These are phyloP conservation scores for Xiphorhynchus erythropygius DNA, from an alignment of 2,797 vertebrate species.

Conservation along the genomic window DNA sequence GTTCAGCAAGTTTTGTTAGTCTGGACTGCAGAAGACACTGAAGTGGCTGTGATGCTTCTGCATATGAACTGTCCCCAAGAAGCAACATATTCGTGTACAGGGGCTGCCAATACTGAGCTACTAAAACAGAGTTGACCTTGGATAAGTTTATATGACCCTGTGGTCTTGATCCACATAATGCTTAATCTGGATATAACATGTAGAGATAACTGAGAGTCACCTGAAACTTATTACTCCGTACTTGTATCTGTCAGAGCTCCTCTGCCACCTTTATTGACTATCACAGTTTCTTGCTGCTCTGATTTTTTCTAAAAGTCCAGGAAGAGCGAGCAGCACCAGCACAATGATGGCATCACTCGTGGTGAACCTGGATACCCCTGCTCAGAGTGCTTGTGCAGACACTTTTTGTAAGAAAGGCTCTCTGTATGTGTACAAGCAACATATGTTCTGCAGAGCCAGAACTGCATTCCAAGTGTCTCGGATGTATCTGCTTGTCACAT, in stretches of 20 bases:
- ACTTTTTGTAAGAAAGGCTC: not conserved
- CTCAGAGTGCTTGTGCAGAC: not conserved
- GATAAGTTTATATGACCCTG: not conserved
- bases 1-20: not conserved
- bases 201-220: not conserved
- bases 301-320: not conserved
- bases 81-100: accelerated
- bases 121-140: not conserved
- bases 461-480: not conserved
- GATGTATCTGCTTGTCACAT: not conserved
- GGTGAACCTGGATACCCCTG: not conserved
- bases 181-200: not conserved
- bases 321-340: not conserved
- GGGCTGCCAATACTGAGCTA: not conserved
- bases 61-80: not conserved
- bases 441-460: not conserved
- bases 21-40: not conserved
- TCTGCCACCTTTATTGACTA: not conserved
- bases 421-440: not conserved
- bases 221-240: not conserved
- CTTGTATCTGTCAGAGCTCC: not conserved
- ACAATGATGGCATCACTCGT: not conserved
- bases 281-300: not conserved
- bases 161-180: not conserved
- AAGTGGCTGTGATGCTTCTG: not conserved